Evolutionary conservation across 2,888 invertebrate genomes (phyloP).

Genomic region (Lochmaea crataegi): DNA sequence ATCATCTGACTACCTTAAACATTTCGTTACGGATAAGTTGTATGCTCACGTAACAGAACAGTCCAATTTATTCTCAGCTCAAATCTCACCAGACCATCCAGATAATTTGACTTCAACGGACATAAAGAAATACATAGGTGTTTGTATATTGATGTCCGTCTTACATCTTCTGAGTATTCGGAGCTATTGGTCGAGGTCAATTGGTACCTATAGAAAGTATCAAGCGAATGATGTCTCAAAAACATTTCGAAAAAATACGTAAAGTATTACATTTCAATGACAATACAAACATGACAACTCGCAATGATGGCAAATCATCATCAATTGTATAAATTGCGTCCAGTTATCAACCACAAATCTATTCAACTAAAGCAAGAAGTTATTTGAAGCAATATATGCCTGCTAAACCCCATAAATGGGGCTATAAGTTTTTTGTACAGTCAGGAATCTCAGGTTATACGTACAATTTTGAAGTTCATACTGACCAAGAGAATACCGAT

Average conservation of each 20-base stretch:
- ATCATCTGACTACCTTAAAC: conserved; percentile 6
- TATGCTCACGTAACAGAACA: too few species aligned
- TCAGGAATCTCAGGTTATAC: conserved; percentile 48
- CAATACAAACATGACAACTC: background rate
- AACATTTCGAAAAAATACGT: too few species aligned
- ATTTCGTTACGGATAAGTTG: conserved; percentile 8
- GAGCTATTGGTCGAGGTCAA: conserved; percentile 23
- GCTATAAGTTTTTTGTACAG: conserved; percentile 53
- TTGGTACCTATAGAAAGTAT: conserved; percentile 7
- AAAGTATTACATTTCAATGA: too few species aligned
- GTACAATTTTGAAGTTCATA: conserved; percentile 49
- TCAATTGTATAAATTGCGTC: conserved; percentile 33
- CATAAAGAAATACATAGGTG: conserved; percentile 25
- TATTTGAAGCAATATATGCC: too few species aligned
- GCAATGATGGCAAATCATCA: background rate
- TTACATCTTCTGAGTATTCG: conserved; percentile 37
- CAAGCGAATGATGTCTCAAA: conserved; percentile 11
- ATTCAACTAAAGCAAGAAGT: conserved; percentile 58
- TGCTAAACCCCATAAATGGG: conserved; percentile 57
- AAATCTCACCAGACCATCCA: too few species aligned
- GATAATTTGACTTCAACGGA: too few species aligned
- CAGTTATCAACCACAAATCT: conserved; percentile 53
- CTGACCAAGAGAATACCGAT: conserved; percentile 42
- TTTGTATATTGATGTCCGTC: conserved; percentile 25
- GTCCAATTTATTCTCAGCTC: too few species aligned